phyloP scores from a whole-genome alignment of 2,113 vertebrate species.

The Anguilla rostrata region DNA sequence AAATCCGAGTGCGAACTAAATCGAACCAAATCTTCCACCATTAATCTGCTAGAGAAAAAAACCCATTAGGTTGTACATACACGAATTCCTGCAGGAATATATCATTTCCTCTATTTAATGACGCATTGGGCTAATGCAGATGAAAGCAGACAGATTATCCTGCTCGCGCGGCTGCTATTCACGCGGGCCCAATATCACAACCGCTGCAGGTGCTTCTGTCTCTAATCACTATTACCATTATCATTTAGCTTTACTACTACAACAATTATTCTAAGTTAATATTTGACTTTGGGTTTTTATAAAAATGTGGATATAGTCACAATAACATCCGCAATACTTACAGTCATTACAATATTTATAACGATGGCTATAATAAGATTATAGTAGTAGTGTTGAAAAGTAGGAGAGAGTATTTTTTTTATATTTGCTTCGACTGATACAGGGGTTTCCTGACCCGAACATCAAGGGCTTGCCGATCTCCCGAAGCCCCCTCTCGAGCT shows the following conservation, averaged over 20 bases:
- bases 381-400: not conserved
- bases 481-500: slow-evolving; percentile 40
- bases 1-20: not conserved
- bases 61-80: not conserved
- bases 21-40: not conserved
- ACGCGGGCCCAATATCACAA: not conserved
- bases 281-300: not conserved
- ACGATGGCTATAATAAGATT: not conserved
- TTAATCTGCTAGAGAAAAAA: not conserved
- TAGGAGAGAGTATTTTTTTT: slow-evolving; percentile 51
- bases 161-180: not conserved
- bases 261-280: not conserved
- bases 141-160: not conserved
- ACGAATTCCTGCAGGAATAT: not conserved
- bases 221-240: not conserved
- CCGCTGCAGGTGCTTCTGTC: not conserved
- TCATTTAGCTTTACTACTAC: not conserved
- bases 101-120: not conserved
- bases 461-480: slow-evolving; percentile 65
- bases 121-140: not conserved
- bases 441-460: slow-evolving; percentile 70
- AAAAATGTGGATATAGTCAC: not conserved
- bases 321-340: not conserved
- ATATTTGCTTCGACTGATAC: slow-evolving; percentile 47
- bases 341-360: not conserved